Evolutionary conservation across 2,797 vertebrate genomes (phyloP).

Genomic region (Microchirus variegatus): DNA sequence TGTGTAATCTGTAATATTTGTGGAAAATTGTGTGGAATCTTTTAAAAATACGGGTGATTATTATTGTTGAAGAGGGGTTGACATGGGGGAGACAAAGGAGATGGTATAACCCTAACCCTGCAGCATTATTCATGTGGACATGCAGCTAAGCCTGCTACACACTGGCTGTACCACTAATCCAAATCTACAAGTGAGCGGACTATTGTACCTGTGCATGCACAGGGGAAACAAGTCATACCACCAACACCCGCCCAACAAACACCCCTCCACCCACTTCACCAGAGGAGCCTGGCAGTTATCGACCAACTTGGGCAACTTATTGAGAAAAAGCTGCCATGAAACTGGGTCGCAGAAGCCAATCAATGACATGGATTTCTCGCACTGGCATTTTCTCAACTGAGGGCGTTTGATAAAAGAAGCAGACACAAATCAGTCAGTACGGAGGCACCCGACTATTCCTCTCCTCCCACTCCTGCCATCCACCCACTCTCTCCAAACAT

Average conservation of each 20-base stretch:
- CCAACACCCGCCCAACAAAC: constrained; percentile 22
- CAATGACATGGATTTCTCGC: constrained; percentile 81
- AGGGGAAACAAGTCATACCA: constrained; percentile 55
- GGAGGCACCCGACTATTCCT: constrained; percentile 54
- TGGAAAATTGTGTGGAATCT: no score
- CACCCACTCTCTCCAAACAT: constrained; percentile 53
- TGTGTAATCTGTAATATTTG: no score
- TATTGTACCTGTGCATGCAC: constrained; percentile 36
- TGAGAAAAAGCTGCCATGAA: constrained; percentile 82
- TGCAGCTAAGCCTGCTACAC: constrained; percentile 55
- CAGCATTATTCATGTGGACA: constrained; percentile 63
- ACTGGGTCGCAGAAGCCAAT: constrained; percentile 79
- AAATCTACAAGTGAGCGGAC: constrained; percentile 51
- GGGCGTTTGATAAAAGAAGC: constrained; percentile 40
- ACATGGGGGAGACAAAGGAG: constrained; percentile 32
- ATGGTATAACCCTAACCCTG: constrained; percentile 45
- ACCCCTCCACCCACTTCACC: constrained; percentile 59
- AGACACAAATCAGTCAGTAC: constrained; percentile 69
- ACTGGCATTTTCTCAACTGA: constrained; percentile 76
- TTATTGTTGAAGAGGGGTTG: background rate
- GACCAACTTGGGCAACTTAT: constrained; percentile 77
- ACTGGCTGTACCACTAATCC: constrained; percentile 51
- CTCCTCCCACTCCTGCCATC: constrained; percentile 58
- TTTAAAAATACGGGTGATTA: no score
- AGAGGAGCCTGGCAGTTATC: constrained; percentile 72